Base-by-base conservation (phyloP, 2,113 vertebrate genomes). In the Hyperoodon ampullatus region DNA sequence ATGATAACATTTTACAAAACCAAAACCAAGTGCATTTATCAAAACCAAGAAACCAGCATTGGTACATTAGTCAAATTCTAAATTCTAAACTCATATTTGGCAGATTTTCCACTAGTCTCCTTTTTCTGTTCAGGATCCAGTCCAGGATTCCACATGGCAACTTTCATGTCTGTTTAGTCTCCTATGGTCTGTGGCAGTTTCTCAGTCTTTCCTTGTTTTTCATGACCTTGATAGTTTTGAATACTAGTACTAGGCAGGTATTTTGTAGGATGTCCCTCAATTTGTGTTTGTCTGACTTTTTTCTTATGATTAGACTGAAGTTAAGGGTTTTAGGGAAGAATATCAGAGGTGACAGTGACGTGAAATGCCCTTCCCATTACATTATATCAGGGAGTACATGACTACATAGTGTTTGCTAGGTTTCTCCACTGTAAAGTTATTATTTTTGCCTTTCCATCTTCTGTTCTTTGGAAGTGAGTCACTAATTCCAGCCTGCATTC, bases 401-500 rank as follows among this genome's bases (percentile, higher is more conserved):
- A 65, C 30, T 65, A 12, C 7, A 19, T 19, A 33, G 28, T 47
- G 8, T 75, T 93, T 86, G 39, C 28, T 33, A 88, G 21, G 1
- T 77, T 86, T 61, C 42, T 47, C 39, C 55, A 44, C 35, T 63
- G 13, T 50, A 44, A 68, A 58, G 5, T 80, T 35, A 33, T 8
- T 74, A 44, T 35, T 93, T 95, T 87, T 97, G 78, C 70, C 42
- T 42, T 66, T 92, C n/a, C 8, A 7, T 80, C 63, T 23, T 72
- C 47, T 35, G 1, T 80, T 63, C 28, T 81, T 90, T 82, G 53
- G 39, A 58, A 94, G 30, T 81, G n/a, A 93, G 23, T 92, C 92
- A n/a, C 66, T 87, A 68, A 77, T 82, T 96, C 68, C 55, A 90
- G 68, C 39, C 63, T 91, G 47, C 33, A 12, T 8, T 96, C 19